Conservation (phyloP, 2,797 vertebrate genomes). For the Vipera ursinii region DNA sequence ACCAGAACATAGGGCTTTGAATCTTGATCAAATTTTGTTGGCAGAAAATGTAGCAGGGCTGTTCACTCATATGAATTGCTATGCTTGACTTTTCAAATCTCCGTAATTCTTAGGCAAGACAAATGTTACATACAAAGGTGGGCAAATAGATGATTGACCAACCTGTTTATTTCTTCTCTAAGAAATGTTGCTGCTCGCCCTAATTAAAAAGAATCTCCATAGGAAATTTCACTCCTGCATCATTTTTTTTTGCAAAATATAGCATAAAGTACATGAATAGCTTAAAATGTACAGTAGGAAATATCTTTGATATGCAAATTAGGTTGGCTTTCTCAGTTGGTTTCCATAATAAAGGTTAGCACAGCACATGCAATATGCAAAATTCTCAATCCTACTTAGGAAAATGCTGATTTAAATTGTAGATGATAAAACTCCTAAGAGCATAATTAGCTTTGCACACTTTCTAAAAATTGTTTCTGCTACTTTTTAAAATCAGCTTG, state of each 20-base stretch:
- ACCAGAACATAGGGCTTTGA: background rate
- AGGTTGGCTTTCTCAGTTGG: slow-evolving; percentile 64
- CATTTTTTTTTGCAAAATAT: slow-evolving; percentile 20
- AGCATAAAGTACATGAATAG: slow-evolving; percentile 35
- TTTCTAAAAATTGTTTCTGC: slow-evolving; percentile 45
- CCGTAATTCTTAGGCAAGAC: background rate
- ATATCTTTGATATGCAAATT: slow-evolving; percentile 51
- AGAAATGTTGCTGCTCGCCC: background rate
- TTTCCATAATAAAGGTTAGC: slow-evolving; percentile 61
- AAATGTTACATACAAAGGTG: background rate
- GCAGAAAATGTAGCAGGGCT: background rate
- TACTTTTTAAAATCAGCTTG: slow-evolving; percentile 14
- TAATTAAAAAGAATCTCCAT: background rate
- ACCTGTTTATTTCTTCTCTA: background rate
- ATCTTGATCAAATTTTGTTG: background rate
- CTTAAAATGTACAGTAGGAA: slow-evolving; percentile 49
- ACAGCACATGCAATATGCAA: slow-evolving; percentile 56
- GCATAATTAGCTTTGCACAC: slow-evolving; percentile 62
- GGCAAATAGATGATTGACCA: background rate
- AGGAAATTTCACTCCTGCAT: background rate
- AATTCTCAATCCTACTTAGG: slow-evolving; percentile 60
- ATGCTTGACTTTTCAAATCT: background rate
- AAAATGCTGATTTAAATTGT: slow-evolving; percentile 68
- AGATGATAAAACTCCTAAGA: slow-evolving; percentile 63
- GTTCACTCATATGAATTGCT: background rate